Evolutionary conservation across 2,888 invertebrate species (phyloP), one percentile per base, ranked within the genome.

Genomic region (Drosophila nr. medialis): DNA sequence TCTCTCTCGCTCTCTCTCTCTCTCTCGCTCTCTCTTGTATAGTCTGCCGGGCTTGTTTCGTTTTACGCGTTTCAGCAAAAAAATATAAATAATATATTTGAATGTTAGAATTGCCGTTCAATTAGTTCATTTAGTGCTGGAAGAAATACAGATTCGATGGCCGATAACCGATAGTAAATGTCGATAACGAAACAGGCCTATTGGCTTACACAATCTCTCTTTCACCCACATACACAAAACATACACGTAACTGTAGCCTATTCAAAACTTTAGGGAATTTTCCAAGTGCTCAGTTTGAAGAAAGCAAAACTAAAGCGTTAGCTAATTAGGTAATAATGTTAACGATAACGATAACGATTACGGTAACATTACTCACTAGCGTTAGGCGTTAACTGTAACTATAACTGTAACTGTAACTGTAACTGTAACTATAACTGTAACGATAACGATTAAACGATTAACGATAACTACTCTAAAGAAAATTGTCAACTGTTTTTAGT

Each of bases 401-500:
- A 64, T 72, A 70, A 75, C 55, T 51, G 49, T 27, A 27, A 27
- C n/a, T n/a, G n/a, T 69, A 71, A 79, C 70, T 38, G 38, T 38
- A 70, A 72, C 64, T 62, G 36, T 71, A 81, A 64, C 81, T 55
- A 63, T 81, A 78, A 68, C 69, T 42, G 40, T 69, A 74, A 73
- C 62, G 42, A 61, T 75, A 59, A 59, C 78, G 53, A 78, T 77
- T 51, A 54, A 59, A 56, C 78, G 50, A 78, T 77, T 30, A 55
- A 71, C 69, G 79, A 74, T 73, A 70, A 70, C 77, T 76, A 69
- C 68, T 81, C 59, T 60, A 75, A 74, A 36, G 59, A 68, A 48
- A 75, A 75, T 83, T 85, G 83, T 82, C 83, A 84, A 83, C 79
- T 84, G 90, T 87, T 82, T 81, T 89, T 83, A 90, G 87, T 77